Conservation (phyloP, 2,113 vertebrate genomes). For the Fregetta grallaria region DNA sequence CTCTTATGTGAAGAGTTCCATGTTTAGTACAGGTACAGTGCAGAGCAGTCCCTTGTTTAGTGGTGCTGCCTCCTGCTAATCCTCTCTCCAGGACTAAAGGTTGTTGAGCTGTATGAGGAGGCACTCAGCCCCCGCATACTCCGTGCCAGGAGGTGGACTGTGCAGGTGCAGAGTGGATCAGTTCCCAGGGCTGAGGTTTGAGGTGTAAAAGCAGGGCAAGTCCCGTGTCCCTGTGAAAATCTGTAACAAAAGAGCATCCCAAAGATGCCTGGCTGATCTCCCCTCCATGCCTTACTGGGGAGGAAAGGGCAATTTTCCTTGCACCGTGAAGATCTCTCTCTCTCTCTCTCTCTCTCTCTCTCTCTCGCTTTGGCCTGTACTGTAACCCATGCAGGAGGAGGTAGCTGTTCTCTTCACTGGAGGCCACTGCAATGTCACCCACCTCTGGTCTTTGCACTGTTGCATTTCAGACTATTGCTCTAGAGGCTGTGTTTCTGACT, state of each 20-base stretch:
- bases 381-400: background rate
- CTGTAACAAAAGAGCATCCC: background rate
- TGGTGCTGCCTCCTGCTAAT: background rate
- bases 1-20: no score
- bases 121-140: no score
- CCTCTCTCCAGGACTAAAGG: background rate
- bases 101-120: background rate
- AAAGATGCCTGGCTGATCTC: background rate
- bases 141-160: background rate
- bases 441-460: background rate
- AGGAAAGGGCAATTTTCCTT: background rate
- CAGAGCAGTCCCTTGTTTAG: background rate
- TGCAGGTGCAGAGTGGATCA: background rate
- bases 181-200: background rate
- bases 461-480: background rate
- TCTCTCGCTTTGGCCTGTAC: background rate
- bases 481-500: background rate
- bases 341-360: background rate
- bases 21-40: background rate
- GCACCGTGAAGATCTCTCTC: accelerated
- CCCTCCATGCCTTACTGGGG: background rate
- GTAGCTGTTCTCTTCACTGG: background rate
- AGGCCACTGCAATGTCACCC: background rate
- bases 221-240: background rate
- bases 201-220: background rate